These are phyloP conservation scores for Akabosia matsudoensis DNA, from an alignment of 1,140 invertebrate genomes.

Conservation along the genomic window DNA sequence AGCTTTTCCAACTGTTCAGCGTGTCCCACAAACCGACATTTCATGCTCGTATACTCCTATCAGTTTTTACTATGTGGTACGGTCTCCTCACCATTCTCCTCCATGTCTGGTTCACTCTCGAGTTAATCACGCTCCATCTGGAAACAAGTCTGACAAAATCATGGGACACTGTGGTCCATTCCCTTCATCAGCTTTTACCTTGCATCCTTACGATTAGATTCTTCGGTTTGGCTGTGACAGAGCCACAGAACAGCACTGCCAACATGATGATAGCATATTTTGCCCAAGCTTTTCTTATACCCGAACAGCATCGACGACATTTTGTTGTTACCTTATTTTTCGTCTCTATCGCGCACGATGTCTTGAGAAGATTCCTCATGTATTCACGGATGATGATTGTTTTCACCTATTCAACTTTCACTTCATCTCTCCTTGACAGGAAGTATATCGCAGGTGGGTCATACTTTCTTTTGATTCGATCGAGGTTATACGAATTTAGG, in stretches of 20 bases:
- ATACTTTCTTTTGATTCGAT: neutral
- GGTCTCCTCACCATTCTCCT: constrained; percentile 27
- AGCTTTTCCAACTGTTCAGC: neutral
- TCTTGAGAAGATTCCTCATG: neutral
- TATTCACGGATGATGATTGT: constrained; percentile 32
- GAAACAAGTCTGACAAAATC: neutral
- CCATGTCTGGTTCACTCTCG: constrained; percentile 33
- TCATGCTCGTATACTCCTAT: neutral
- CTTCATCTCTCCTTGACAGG: constrained; percentile 22
- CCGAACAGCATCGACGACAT: neutral
- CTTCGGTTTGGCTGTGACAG: constrained; percentile 30
- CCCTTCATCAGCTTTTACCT: constrained; percentile 29
- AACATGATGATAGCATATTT: constrained; percentile 30
- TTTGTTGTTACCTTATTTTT: neutral
- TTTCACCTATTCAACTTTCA: constrained; percentile 26
- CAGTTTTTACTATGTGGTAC: constrained; percentile 24
- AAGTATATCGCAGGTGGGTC: constrained; percentile 26
- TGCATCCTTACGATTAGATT: constrained; percentile 38
- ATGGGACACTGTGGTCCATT: constrained; percentile 1
- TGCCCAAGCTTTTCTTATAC: neutral
- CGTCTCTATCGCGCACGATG: neutral
- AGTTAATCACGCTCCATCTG: neutral
- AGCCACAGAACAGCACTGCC: constrained; percentile 31
- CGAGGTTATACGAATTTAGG: neutral
- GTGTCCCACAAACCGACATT: neutral